Evolutionary conservation across 2,113 vertebrate species (phyloP), one percentile per base, ranked within the genome.

Genomic region (Proterorhinus semilunaris): DNA sequence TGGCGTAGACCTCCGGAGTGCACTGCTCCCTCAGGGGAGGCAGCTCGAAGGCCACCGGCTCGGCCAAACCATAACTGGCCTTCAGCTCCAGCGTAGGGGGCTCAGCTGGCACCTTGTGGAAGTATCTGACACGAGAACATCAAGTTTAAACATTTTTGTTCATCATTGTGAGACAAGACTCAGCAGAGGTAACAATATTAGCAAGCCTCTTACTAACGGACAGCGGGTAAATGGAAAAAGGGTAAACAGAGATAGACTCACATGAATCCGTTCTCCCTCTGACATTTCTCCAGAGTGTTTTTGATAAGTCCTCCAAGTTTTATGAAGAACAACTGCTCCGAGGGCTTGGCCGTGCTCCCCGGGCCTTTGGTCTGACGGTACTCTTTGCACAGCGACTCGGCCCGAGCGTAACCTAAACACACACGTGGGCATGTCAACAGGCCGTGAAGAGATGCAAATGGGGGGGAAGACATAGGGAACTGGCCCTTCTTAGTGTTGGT

Each of bases 221-320:
- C 27, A 36, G 27, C 2, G 4, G 27, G 4, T 36, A 3, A 36
- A 5, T 36, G 27, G 27, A 5, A 36, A 36, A 36, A 36, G 12
- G 5, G 15, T 50, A 12, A 13, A 50, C 7, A 8, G 17, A 5
- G 45, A 43, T 6, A 12, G 16, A 73, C 98, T 96, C 87, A 98
- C 98, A 99, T 99, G 85, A 99, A 99, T 55, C 98, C 97, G 69
- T 99, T 99, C 79, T 99, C 98, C 87, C 97, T 87, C 90, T 98
- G 94, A 84, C 96, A 99, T 76, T 98, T 99, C 84, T 98, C 96
- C 82, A 99, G 92, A 0, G 95, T 97, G 82, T 91, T 98, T 83
- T 94, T 98, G 80, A 99, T 93, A 66, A 95, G 87, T 47, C 69
- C 90, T 9, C 98, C 98, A 44, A 99, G 91, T 74, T 98, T 99